phyloP scores from a whole-genome alignment of 2,888 invertebrate species.

The Scotopteryx bipunctaria region DNA sequence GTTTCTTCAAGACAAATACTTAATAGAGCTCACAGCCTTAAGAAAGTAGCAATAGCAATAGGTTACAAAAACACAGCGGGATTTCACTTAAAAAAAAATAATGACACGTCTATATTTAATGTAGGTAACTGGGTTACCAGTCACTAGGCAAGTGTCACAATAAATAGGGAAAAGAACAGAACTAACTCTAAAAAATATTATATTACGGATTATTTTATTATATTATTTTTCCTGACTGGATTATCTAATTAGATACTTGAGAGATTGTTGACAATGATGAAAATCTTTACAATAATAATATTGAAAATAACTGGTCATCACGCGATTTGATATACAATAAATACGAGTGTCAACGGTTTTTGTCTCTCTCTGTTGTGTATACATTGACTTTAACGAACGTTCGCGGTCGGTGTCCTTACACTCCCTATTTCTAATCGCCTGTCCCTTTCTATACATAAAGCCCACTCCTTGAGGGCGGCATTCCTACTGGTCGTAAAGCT shows the following conservation, averaged over 20 bases:
- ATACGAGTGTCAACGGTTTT: conserved; percentile 37
- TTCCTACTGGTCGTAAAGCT: conserved; percentile 48
- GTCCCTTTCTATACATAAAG: conserved; percentile 44
- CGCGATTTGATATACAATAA: conserved; percentile 20
- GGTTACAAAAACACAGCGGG: conserved; percentile 1
- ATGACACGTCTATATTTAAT: conserved; percentile 13
- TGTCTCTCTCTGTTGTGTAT: conserved; percentile 27
- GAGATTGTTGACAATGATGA: no score
- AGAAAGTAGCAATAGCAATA: conserved; percentile 1
- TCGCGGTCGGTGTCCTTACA: conserved; percentile 38
- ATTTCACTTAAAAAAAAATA: conserved; percentile 4
- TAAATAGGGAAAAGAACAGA: conserved; percentile 3
- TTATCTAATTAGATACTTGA: no score
- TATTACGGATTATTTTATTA: no score
- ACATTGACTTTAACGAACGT: conserved; percentile 26
- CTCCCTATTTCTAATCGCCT: conserved; percentile 42
- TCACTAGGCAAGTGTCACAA: conserved; percentile 13
- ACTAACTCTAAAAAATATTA: no score
- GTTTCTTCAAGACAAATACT: conserved; percentile 13
- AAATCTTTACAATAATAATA: conserved; percentile 15
- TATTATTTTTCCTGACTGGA: no score
- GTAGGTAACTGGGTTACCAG: conserved; percentile 17
- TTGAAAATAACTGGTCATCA: conserved; percentile 9
- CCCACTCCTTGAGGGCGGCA: conserved; percentile 41
- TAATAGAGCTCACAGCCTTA: conserved; percentile 8